Conservation (phyloP, 1,140 invertebrate genomes). For the Musca vetustissima region DNA sequence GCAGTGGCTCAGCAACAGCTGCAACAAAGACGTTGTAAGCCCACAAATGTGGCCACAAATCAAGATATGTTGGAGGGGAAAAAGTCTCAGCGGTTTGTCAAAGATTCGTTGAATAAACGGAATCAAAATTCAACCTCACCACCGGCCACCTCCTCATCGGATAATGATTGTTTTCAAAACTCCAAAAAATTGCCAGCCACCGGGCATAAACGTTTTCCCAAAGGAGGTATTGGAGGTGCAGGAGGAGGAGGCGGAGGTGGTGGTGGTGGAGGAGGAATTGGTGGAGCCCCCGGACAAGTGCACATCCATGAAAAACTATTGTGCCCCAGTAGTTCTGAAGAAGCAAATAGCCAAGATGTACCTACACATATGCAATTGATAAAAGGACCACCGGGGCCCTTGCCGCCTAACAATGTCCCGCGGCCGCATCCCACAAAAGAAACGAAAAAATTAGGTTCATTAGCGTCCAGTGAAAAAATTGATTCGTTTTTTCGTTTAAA, state of each 20-base stretch:
- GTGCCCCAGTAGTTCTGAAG: slow-evolving; percentile 20
- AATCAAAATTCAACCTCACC: slow-evolving; percentile 15
- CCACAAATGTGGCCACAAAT: background rate
- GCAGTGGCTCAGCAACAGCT: slow-evolving; percentile 18
- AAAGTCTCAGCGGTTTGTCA: background rate
- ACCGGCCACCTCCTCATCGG: slow-evolving; percentile 25
- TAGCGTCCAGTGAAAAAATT: slow-evolving; percentile 15
- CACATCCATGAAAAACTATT: slow-evolving; percentile 8
- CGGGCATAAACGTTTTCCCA: background rate
- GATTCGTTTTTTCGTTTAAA: slow-evolving; percentile 23
- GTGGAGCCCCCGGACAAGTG: background rate
- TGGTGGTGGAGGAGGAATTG: no score
- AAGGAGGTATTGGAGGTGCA: no score
- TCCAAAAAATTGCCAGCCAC: background rate
- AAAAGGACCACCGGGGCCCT: no score
- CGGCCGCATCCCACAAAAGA: background rate
- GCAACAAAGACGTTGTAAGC: slow-evolving; percentile 5
- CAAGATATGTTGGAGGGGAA: background rate
- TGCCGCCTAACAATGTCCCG: background rate
- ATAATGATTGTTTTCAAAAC: slow-evolving; percentile 25
- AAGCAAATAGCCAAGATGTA: slow-evolving; percentile 18
- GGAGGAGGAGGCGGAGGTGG: no score
- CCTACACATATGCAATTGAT: background rate
- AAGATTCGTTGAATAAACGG: background rate
- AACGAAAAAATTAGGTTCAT: background rate